Conservation (phyloP, 2,888 invertebrate genomes). For the Cactoblastis cactorum region DNA sequence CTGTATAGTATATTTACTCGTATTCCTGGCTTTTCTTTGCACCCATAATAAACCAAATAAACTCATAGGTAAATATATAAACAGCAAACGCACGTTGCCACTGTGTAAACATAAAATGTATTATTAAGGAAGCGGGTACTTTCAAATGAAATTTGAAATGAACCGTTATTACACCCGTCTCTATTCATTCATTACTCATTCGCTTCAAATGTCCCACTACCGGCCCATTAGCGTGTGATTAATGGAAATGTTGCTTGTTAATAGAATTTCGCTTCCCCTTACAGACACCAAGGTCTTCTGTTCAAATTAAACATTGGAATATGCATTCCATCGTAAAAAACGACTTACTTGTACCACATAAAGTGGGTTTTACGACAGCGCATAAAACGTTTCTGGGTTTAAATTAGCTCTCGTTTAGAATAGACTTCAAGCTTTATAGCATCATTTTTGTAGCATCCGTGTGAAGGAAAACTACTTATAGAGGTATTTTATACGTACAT, state of each 20-base stretch:
- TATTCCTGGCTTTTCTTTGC: too few species aligned
- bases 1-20: too few species aligned
- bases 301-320: conserved; percentile 24
- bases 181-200: conserved; percentile 13
- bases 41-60: too few species aligned
- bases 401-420: conserved; percentile 18
- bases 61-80: neutral
- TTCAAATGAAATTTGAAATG: neutral
- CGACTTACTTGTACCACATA: conserved; percentile 23
- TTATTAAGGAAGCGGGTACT: neutral
- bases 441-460: neutral
- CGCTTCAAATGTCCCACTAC: conserved; percentile 8
- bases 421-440: neutral
- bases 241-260: conserved; percentile 9
- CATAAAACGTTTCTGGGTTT: conserved; percentile 22
- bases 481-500: too few species aligned
- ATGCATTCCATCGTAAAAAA: conserved; percentile 27
- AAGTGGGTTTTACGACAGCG: conserved; percentile 23
- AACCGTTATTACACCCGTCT: conserved; percentile 2
- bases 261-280: conserved; percentile 11
- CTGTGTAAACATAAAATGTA: neutral
- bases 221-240: conserved; percentile 11
- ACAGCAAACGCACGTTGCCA: neutral
- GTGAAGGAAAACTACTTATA: too few species aligned
- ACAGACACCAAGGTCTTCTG: conserved; percentile 7